These are phyloP conservation scores for Ooceraea biroi DNA, from an alignment of 1,140 invertebrate species.

Conservation along the genomic window DNA sequence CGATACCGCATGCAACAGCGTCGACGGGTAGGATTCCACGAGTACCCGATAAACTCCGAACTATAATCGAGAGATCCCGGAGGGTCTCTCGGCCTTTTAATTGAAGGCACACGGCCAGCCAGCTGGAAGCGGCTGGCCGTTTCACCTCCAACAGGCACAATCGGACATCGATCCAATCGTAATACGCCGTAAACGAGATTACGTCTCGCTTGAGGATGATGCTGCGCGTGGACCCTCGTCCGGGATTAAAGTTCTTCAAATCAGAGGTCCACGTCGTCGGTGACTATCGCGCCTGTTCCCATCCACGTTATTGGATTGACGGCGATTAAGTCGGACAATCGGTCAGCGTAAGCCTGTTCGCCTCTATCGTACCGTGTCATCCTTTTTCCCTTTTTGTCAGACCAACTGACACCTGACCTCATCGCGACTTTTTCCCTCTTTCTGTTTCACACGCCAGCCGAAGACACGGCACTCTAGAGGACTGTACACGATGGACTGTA, in stretches of 20 bases:
- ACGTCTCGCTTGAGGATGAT: slow-evolving; percentile 29
- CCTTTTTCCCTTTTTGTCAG: slow-evolving; percentile 27
- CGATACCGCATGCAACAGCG: slow-evolving; percentile 2
- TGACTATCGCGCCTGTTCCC: not conserved
- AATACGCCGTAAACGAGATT: slow-evolving; percentile 56
- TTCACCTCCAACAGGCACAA: slow-evolving; percentile 43
- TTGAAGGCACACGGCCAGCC: slow-evolving; percentile 7
- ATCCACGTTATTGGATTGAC: slow-evolving; percentile 46
- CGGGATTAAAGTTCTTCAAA: slow-evolving; percentile 49
- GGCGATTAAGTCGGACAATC: slow-evolving; percentile 57
- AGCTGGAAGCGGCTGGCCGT: slow-evolving; percentile 23
- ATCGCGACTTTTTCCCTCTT: slow-evolving; percentile 16
- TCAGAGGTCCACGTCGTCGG: slow-evolving; percentile 26
- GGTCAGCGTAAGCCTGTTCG: slow-evolving; percentile 3
- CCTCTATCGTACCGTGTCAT: not conserved
- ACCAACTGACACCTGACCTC: slow-evolving; percentile 21
- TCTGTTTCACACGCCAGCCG: not conserved
- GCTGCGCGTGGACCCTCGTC: slow-evolving; percentile 63
- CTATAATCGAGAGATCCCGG: slow-evolving; percentile 52
- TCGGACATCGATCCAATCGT: slow-evolving; percentile 47
- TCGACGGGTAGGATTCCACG: slow-evolving; percentile 28
- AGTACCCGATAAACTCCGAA: slow-evolving; percentile 33
- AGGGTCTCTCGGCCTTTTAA: slow-evolving; percentile 48
- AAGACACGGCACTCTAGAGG: too few species aligned
- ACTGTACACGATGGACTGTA: not conserved